Evolutionary conservation across 2,797 vertebrate genomes (phyloP).

Genomic region (Crenichthys baileyi): DNA sequence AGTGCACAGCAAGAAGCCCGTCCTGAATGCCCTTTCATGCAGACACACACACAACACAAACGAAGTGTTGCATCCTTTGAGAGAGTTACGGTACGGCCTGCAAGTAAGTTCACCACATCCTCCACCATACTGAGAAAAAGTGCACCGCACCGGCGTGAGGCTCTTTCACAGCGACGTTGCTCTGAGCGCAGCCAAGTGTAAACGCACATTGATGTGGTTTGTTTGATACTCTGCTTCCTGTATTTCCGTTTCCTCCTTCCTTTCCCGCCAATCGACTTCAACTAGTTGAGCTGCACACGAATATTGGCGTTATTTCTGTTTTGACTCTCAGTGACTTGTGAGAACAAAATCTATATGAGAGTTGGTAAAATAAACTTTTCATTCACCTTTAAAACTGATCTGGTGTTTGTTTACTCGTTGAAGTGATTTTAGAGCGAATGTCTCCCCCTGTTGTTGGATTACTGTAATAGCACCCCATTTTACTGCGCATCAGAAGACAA

Average conservation of each 20-base stretch:
- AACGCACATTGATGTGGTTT: constrained; percentile 63
- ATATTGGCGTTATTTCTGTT: background rate
- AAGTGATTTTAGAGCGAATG: constrained; percentile 48
- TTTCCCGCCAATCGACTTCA: constrained; percentile 40
- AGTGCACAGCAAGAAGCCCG: constrained; percentile 44
- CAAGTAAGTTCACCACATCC: constrained; percentile 69
- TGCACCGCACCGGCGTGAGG: constrained; percentile 47
- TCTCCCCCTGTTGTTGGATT: constrained; percentile 73
- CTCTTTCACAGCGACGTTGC: constrained; percentile 35
- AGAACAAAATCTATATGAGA: background rate
- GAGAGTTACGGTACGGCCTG: constrained; percentile 38
- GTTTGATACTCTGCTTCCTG: constrained; percentile 53
- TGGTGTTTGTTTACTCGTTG: background rate
- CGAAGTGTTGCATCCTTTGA: constrained; percentile 25
- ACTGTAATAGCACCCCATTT: constrained; percentile 27
- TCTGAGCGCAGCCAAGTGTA: constrained; percentile 23
- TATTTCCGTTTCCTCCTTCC: constrained; percentile 55
- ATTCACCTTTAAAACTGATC: background rate
- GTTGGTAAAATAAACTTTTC: background rate
- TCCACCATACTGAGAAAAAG: constrained; percentile 66
- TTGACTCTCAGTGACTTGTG: background rate
- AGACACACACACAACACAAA: constrained; percentile 18
- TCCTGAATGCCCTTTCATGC: constrained; percentile 33
- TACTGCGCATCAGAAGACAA: background rate
- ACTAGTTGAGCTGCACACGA: constrained; percentile 9